Evolutionary conservation across 2,113 vertebrate genomes (phyloP).

Genomic region (Ciconia boyciana): DNA sequence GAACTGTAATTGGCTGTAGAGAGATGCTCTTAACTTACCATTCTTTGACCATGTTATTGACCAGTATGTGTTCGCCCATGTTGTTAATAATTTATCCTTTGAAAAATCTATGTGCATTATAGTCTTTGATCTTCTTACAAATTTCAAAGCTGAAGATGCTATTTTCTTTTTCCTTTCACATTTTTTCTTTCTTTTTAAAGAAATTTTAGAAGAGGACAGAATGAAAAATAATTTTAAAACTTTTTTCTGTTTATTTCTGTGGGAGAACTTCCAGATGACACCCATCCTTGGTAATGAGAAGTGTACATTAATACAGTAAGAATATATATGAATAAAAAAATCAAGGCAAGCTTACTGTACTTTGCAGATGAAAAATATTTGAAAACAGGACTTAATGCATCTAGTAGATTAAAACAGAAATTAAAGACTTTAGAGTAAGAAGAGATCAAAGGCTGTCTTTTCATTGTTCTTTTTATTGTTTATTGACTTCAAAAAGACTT

Average conservation of each 20-base stretch:
- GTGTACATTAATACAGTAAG: constrained; percentile 26
- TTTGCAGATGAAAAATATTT: constrained; percentile 70
- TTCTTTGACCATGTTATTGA: constrained; percentile 71
- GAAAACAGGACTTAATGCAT: constrained; percentile 70
- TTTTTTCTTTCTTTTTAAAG: not conserved
- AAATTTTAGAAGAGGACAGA: constrained; percentile 50
- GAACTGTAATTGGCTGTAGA: constrained; percentile 8
- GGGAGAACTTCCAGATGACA: constrained; percentile 36
- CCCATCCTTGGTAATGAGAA: constrained; percentile 48
- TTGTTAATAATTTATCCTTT: constrained; percentile 80
- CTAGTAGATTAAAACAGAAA: constrained; percentile 82
- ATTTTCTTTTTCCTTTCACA: constrained; percentile 27
- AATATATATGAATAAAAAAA: constrained; percentile 58
- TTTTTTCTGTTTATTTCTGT: not conserved
- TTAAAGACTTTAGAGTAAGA: constrained; percentile 78
- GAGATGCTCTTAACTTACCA: constrained; percentile 18
- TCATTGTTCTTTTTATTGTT: constrained; percentile 85
- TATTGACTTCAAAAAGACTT: constrained; percentile 86
- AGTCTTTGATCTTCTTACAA: constrained; percentile 77
- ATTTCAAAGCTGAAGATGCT: constrained; percentile 71
- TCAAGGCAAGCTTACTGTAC: constrained; percentile 50
- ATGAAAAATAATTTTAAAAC: constrained; percentile 53
- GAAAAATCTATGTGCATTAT: constrained; percentile 80
- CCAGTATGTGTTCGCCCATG: constrained; percentile 60
- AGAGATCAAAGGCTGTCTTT: constrained; percentile 79